Evolutionary conservation across 2,888 invertebrate species (phyloP).

Genomic region (Trachelus iudaicus): DNA sequence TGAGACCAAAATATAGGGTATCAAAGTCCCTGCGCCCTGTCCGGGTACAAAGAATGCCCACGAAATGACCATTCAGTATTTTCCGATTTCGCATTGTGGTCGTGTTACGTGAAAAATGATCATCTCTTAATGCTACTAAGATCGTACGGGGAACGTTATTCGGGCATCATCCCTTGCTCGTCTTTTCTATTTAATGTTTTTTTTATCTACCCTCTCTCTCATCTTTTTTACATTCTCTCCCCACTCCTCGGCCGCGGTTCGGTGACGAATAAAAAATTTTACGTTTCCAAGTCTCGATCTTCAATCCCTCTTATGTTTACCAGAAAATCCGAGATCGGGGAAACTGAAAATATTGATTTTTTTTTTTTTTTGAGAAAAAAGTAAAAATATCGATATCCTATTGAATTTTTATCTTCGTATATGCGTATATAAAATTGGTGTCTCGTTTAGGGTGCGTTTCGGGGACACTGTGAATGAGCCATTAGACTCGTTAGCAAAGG

Average conservation of each 20-base stretch:
- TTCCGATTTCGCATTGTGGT: slow-evolving; percentile 23
- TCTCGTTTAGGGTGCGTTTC: neutral
- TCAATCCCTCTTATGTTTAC: neutral
- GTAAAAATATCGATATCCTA: neutral
- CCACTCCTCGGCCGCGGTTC: neutral
- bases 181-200: neutral
- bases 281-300: neutral
- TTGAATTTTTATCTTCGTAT: neutral
- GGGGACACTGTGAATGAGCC: neutral
- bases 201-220: neutral
- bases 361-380: neutral
- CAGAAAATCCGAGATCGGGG: neutral
- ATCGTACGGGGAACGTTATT: neutral
- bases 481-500: neutral
- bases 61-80: slow-evolving; percentile 54
- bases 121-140: slow-evolving; percentile 17
- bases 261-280: neutral
- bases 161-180: neutral
- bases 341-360: neutral
- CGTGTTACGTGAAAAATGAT: slow-evolving; percentile 28
- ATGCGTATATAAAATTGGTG: neutral
- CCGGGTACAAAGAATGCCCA: slow-evolving; percentile 37
- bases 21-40: slow-evolving; percentile 30
- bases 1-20: slow-evolving; percentile 60
- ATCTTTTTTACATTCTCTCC: neutral